phyloP scores from a whole-genome alignment of 2,113 vertebrate genomes.

The Cinclus mexicanus region DNA sequence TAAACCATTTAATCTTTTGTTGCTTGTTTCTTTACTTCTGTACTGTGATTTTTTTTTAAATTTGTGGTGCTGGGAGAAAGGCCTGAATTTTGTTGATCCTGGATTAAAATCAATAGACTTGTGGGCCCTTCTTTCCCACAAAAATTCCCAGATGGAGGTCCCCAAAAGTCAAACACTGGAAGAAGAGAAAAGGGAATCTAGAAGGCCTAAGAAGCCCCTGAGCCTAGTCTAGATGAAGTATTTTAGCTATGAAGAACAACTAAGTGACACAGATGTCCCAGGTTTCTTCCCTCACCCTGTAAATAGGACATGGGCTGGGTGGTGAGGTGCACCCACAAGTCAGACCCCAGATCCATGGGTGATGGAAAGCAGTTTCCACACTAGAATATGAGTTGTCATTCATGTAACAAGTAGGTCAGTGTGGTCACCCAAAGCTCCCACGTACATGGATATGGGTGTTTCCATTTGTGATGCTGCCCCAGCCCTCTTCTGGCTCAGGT shows the following conservation, averaged over 20 bases:
- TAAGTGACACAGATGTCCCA: not conserved
- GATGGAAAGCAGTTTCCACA: not conserved
- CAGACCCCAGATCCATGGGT: not conserved
- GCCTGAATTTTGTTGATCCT: not conserved
- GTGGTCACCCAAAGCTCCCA: not conserved
- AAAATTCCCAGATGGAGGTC: not conserved
- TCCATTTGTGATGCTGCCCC: not conserved
- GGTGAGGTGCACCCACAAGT: not conserved
- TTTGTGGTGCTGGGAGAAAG: not conserved
- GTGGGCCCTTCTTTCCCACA: not conserved
- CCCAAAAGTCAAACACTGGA: not conserved
- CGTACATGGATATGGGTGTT: not conserved
- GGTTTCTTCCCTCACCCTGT: not conserved
- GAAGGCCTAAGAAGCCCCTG: not conserved
- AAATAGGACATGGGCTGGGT: not conserved
- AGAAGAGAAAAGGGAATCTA: not conserved
- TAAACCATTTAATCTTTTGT: not conserved
- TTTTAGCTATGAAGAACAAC: not conserved
- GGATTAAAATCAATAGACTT: not conserved
- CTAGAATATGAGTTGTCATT: not conserved
- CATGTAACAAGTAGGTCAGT: not conserved
- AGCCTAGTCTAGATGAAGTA: not conserved
- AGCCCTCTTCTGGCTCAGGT: slow-evolving; percentile 7
- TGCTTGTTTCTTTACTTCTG: not conserved
- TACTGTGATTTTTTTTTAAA: not conserved